Base-by-base conservation (phyloP, 2,888 invertebrate genomes). In the Parnassius mnemosyne region DNA sequence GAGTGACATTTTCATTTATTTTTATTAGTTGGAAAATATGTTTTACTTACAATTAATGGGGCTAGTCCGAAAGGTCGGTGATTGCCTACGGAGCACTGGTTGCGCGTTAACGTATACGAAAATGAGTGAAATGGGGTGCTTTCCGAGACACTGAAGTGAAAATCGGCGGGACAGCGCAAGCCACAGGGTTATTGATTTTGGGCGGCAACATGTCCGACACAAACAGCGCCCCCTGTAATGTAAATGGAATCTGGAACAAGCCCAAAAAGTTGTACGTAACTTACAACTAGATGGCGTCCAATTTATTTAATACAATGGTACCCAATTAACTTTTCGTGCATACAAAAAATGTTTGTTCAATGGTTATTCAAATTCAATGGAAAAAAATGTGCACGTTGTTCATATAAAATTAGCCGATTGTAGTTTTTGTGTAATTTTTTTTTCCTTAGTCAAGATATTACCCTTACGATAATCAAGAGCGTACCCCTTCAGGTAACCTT, bases 111-210 rank as follows among this genome's bases (percentile, higher is more conserved):
- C 78, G 80, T 73, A 69, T 76, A 74, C 76, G 78, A 73, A 81
- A 83, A 79, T 83, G 82, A 81, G 81, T 79, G 79, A 79, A 75
- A 80, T 74, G 71, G 75, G 83, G 76, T 83, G 83, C 79, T 84
- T 83, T 70, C 79, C 77, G 80, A 78, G 82, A 84, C 75, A 89
- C 89, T 89, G 84, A 84, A 74, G 80, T 79, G 73, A 70, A 81
- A 81, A 80, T 76, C 77, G 76, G 76, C 76, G 78, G 79, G 79
- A 81, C 84, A 73, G 89, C 89, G 89, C 88, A 85, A 82, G 82
- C 79, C 80, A 73, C 65, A 65, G 50, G 60, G 71, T 68, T 90
- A 90, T 90, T 87, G 89, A 90, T 90, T 89, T 86, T 85, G 89
- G 89, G 89, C 87, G 89, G 89, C 76, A 81, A 83, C 84, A 65